Conservation (phyloP, 2,797 vertebrate species). For the Semotilus atromaculatus region DNA sequence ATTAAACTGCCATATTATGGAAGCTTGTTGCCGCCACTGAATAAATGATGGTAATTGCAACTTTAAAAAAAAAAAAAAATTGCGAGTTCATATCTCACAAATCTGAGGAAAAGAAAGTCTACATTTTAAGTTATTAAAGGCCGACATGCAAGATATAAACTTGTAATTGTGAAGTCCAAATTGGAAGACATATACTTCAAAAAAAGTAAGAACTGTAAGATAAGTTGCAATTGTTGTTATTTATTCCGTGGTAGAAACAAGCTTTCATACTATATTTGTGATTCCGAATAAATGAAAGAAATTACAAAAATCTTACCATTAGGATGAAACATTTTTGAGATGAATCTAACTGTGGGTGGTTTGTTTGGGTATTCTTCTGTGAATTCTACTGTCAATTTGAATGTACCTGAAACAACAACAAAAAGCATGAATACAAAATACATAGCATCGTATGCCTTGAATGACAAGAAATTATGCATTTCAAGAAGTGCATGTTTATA, state of each 20-base stretch:
- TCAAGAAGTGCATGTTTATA: neutral
- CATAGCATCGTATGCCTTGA: neutral
- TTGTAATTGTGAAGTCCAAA: neutral
- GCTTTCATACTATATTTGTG: neutral
- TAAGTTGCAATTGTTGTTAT: neutral
- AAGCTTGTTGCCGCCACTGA: neutral
- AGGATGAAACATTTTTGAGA: conserved; percentile 99
- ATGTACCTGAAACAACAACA: conserved; percentile 84
- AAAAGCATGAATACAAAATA: neutral
- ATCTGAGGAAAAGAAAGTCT: neutral
- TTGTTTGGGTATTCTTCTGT: conserved; percentile 99
- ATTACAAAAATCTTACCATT: conserved; percentile 81
- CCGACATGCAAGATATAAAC: neutral
- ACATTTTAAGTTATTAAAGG: neutral
- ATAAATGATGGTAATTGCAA: neutral
- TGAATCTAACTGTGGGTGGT: conserved; percentile 97
- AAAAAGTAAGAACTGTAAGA: neutral
- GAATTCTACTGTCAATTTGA: conserved; percentile 98
- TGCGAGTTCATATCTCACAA: neutral
- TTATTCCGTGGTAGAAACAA: neutral
- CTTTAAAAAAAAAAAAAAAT: neutral
- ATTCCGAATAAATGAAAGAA: no score
- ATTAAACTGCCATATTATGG: neutral
- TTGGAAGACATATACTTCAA: neutral
- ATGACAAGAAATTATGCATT: neutral